Percentiles rank a stretch among this genome's conserved stretches.
These are phyloP conservation scores for Hippopotamyrus pictus DNA, from an alignment of 2,797 vertebrate genomes.

Conservation along the genomic window DNA sequence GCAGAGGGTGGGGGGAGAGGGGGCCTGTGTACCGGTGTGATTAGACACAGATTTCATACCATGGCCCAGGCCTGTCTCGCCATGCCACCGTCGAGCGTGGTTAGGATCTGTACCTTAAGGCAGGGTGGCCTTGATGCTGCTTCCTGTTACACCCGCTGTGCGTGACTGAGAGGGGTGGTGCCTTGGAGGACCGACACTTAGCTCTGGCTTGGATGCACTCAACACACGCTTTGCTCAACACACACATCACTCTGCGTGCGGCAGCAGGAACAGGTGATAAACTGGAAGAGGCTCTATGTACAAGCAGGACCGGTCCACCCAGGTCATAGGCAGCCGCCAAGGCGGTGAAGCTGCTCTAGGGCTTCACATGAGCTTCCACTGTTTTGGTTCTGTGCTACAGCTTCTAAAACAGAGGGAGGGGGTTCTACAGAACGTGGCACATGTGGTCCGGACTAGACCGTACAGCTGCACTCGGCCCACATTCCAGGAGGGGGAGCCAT, in stretches of 20 bases:
- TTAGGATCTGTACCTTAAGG: neutral
- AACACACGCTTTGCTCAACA: neutral
- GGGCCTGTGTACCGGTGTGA: neutral
- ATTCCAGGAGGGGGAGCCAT: constrained; percentile 50
- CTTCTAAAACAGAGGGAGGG: neutral
- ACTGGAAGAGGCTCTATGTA: neutral
- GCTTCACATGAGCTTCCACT: neutral
- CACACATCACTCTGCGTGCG: neutral
- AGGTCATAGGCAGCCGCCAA: neutral
- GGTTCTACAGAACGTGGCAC: neutral
- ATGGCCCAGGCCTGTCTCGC: neutral
- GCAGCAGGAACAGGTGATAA: neutral
- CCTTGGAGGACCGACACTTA: neutral
- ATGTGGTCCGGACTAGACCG: constrained; percentile 34
- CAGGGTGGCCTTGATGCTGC: neutral
- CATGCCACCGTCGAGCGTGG: neutral
- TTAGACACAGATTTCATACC: neutral
- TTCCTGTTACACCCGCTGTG: neutral
- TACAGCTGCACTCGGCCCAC: constrained; percentile 41
- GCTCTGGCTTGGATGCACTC: neutral
- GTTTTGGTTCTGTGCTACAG: neutral
- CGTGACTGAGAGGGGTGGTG: neutral
- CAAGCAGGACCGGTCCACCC: neutral
- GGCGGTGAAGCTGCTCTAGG: neutral
- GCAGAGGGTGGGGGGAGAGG: neutral